A percentile compares a stretch with the other conserved stretches of the same genome.
Evolutionary conservation across 2,113 vertebrate genomes (phyloP).

Genomic region (Coracopsis vasa): DNA sequence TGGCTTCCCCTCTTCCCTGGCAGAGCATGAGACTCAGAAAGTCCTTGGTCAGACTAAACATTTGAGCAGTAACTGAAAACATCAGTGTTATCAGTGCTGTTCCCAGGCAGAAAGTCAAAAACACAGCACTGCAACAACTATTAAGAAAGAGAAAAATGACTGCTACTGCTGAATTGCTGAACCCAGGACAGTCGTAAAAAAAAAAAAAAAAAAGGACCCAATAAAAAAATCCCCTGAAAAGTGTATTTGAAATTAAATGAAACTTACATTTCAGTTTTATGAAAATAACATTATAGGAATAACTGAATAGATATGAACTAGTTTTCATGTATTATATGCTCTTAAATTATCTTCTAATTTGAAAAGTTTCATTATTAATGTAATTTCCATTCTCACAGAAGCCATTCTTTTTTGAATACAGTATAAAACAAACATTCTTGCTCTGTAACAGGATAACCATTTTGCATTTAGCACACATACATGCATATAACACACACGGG

Average conservation of each 20-base stretch:
- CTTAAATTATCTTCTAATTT: background rate
- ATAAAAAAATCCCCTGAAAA: background rate
- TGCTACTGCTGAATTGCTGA: no score
- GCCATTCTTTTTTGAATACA: background rate
- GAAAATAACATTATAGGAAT: background rate
- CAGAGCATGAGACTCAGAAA: no score
- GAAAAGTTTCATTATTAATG: background rate
- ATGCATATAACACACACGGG: background rate
- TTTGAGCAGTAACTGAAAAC: no score
- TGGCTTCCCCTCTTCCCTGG: no score
- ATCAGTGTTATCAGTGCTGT: no score
- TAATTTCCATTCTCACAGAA: background rate
- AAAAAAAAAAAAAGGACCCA: background rate
- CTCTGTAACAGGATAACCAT: background rate
- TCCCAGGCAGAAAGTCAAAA: no score
- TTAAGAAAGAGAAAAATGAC: no score
- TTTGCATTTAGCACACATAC: background rate
- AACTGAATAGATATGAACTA: background rate
- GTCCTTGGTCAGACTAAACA: no score
- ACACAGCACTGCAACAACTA: no score
- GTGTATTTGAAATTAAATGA: background rate
- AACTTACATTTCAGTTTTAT: background rate
- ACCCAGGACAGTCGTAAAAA: no score
- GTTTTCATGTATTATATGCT: background rate
- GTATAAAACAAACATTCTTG: background rate